phyloP scores from a whole-genome alignment of 1,140 invertebrate genomes.

The Drosophila gunungcola region DNA sequence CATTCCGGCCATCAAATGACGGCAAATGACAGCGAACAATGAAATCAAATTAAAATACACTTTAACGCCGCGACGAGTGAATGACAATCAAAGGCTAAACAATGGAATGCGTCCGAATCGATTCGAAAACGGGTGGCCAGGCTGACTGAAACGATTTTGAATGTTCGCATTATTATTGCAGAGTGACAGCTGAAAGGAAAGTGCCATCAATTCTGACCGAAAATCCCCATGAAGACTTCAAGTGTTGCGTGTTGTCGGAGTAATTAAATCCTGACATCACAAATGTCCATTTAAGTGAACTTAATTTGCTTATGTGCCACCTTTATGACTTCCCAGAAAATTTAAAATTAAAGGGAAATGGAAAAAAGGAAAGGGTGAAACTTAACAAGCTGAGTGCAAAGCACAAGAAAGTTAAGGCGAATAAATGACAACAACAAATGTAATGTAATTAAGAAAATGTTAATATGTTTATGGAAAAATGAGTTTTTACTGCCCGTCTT shows the following conservation, averaged over 20 bases:
- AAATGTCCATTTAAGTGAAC: constrained; percentile 56
- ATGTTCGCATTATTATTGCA: constrained; percentile 22
- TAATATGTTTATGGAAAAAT: too few species aligned
- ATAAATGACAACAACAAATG: too few species aligned
- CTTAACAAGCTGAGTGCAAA: constrained; percentile 25
- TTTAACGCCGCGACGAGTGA: constrained; percentile 67
- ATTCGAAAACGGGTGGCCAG: constrained; percentile 3
- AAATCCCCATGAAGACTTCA: constrained; percentile 42
- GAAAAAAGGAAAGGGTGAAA: constrained; percentile 12
- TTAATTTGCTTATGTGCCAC: constrained; percentile 49
- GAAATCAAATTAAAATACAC: constrained; percentile 83
- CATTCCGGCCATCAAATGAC: constrained; percentile 72
- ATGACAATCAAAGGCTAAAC: constrained; percentile 80
- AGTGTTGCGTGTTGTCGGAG: constrained; percentile 63
- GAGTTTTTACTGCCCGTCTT: too few species aligned
- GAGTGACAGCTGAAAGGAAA: constrained; percentile 49
- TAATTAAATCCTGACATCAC: constrained; percentile 53
- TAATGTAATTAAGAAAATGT: too few species aligned
- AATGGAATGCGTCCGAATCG: constrained; percentile 55
- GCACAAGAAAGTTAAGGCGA: constrained; percentile 10
- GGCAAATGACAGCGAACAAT: constrained; percentile 77
- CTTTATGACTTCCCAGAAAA: constrained; percentile 34
- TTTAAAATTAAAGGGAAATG: background rate
- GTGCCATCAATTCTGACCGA: constrained; percentile 43
- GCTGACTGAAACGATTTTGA: constrained; percentile 5